Conservation (phyloP, 2,113 vertebrate genomes). For the Geococcyx californianus region DNA sequence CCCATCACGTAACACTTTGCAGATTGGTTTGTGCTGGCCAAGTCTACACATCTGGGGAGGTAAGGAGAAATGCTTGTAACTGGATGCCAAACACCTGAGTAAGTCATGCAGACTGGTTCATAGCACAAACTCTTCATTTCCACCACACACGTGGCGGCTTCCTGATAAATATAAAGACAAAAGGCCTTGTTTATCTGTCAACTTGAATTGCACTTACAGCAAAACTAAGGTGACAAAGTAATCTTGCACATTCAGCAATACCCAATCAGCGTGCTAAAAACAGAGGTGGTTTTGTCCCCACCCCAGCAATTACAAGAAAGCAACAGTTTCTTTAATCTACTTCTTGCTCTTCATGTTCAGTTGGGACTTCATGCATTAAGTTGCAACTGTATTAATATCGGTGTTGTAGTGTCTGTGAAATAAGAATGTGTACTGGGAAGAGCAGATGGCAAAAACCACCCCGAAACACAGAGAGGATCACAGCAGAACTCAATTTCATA, state of each 20-base stretch:
- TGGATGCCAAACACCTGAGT: background rate
- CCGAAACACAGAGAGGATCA: background rate
- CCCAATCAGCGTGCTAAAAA: background rate
- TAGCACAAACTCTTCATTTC: background rate
- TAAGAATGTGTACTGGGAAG: background rate
- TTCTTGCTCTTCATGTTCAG: background rate
- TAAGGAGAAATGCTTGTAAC: background rate
- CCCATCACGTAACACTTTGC: slow-evolving; percentile 92
- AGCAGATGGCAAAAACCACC: background rate
- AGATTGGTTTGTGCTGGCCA: slow-evolving; percentile 94
- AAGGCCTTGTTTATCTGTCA: background rate
- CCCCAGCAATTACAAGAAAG: background rate
- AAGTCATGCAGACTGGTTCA: background rate
- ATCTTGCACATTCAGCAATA: background rate
- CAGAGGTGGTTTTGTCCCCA: background rate
- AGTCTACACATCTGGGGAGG: slow-evolving; percentile 88
- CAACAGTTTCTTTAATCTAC: background rate
- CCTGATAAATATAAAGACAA: background rate
- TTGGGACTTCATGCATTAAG: background rate
- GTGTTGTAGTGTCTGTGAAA: background rate
- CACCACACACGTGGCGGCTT: background rate
- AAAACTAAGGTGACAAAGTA: background rate
- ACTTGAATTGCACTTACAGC: background rate
- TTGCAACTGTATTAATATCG: background rate
- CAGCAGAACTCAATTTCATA: background rate